Evolutionary conservation across 2,113 vertebrate genomes (phyloP).

Genomic region (Paedocypris sp.): DNA sequence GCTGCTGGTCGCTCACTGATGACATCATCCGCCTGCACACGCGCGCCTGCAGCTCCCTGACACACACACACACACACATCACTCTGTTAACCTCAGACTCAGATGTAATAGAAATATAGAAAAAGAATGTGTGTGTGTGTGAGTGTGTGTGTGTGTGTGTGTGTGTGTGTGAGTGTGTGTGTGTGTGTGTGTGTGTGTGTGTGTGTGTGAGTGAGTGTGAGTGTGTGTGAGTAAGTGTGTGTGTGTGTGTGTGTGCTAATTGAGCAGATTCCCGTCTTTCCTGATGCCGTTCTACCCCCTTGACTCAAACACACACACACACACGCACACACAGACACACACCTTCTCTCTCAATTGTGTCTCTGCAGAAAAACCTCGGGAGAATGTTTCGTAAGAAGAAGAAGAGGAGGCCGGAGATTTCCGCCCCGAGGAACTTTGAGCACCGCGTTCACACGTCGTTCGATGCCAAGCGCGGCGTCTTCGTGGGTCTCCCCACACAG

Average conservation of each 20-base stretch:
- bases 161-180: too few species aligned
- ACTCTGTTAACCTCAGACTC: too few species aligned
- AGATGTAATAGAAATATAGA: too few species aligned
- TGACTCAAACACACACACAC: slow-evolving; percentile 46
- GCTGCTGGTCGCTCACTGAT: slow-evolving; percentile 53
- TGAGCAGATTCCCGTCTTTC: slow-evolving; percentile 59
- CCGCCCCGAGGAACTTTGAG: slow-evolving; percentile 90
- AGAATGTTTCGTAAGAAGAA: slow-evolving; percentile 98
- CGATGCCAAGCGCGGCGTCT: slow-evolving; percentile 85
- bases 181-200: too few species aligned
- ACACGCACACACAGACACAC: slow-evolving; percentile 3
- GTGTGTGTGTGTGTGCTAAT: slow-evolving; percentile 56
- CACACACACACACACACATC: too few species aligned
- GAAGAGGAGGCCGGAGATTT: slow-evolving; percentile 98
- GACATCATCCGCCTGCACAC: slow-evolving; percentile 75
- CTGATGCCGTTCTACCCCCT: too few species aligned
- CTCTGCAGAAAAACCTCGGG: slow-evolving; percentile 38
- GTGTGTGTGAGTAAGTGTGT: too few species aligned
- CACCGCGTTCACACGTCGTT: slow-evolving; percentile 95
- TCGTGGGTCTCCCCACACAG: slow-evolving; percentile 88
- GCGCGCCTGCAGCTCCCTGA: slow-evolving; percentile 85
- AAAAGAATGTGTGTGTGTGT: too few species aligned
- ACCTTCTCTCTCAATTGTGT: not conserved
- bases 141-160: too few species aligned
- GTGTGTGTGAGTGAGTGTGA: too few species aligned